Evolutionary conservation across 2,888 invertebrate genomes (phyloP), one percentile per base, ranked within the genome.

Genomic region (Hirtodrosophila confusa): DNA sequence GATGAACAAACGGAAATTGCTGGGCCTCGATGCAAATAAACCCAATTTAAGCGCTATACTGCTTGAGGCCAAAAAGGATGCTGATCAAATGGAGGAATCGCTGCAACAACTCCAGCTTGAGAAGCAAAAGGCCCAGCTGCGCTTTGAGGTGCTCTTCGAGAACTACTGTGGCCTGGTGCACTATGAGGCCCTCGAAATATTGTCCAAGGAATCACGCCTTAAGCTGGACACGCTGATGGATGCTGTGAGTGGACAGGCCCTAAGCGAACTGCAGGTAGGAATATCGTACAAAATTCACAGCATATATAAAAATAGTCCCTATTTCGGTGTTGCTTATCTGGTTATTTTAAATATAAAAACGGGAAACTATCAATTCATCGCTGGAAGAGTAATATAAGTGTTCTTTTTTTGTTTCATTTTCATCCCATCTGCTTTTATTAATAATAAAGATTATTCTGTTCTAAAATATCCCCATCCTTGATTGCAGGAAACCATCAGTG

Each of bases 151-250:
- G 53, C 91, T 97, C 39, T 97, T 97, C 90, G 97, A 97, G 92
- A 96, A 97, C 91, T 95, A 94, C 92, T 96, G 97, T 92, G 97
- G 95, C 9, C 91, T 98, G 54, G 96, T 97, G 0, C 97, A 98
- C 90, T 92, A 97, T 64, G 98, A 98, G 92, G 98, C 98, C 0
- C 91, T 98, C 43, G 97, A 98, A 92, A 97, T 98, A 94, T 91
- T 98, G 3, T 97, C 97, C 0, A 95, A 94, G 73, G 96, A 97
- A 90, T 95, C 96, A 55, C 93, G 93, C 71, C 94, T 96, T 85
- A 95, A 95, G 88, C 93, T 97, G 78, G 94, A 96, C 69, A 93
- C 94, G 17, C 90, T 94, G 5, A 85, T 95, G 43, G 92, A 93
- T 10, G 91, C 93, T 0, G 91, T 93, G 0, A 93, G 93, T 12